phyloP scores from a whole-genome alignment of 2,113 vertebrate species.

The Azemiops feae region DNA sequence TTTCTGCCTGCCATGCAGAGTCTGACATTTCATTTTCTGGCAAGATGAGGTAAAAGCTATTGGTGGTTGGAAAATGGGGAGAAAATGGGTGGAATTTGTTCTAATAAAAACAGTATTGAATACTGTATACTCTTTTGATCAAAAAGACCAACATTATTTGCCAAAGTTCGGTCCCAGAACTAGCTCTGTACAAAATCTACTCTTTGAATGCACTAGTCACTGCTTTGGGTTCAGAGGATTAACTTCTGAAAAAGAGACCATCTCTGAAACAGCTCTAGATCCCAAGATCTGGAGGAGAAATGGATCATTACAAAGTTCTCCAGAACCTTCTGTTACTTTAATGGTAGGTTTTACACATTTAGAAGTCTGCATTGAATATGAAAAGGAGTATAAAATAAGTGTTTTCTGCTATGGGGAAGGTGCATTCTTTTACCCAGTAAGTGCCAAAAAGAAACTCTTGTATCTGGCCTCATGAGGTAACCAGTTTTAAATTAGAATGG shows the following conservation, averaged over 20 bases:
- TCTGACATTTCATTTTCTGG: conserved; percentile 89
- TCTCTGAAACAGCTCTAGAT: no score
- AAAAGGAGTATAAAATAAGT: not conserved
- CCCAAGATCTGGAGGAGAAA: no score
- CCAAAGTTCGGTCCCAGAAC: not conserved
- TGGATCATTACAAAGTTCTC: no score
- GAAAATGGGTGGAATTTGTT: not conserved
- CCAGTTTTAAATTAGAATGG: not conserved
- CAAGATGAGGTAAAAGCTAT: conserved; percentile 75
- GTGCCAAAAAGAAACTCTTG: not conserved
- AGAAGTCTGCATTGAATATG: no score
- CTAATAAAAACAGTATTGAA: not conserved
- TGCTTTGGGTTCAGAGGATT: no score
- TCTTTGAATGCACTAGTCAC: not conserved
- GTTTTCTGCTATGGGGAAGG: not conserved
- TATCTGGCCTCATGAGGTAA: not conserved
- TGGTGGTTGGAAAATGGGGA: not conserved
- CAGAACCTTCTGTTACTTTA: no score
- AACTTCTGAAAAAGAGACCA: no score
- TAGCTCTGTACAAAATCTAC: not conserved
- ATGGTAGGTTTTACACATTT: no score
- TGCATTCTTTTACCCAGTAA: not conserved
- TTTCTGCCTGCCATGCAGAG: conserved; percentile 87
- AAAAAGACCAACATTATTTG: not conserved
- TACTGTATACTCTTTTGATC: not conserved